phyloP scores from a whole-genome alignment of 2,113 vertebrate species.

The Hemicordylus capensis region DNA sequence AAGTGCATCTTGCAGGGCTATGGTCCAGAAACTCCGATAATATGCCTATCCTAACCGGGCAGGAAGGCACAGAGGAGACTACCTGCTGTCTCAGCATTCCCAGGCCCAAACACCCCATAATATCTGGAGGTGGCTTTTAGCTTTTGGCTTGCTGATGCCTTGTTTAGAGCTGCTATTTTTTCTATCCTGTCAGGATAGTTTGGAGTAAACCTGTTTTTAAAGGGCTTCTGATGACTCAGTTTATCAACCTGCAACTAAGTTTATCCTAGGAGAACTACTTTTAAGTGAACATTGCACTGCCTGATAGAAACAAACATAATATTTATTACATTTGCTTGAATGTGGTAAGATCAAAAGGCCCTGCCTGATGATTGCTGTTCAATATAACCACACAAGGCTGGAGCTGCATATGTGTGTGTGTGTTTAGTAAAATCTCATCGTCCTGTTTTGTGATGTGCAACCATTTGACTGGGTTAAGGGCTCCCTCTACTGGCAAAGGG shows the following conservation, averaged over 20 bases:
- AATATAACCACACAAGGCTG: neutral
- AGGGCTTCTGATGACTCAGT: neutral
- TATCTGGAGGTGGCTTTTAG: neutral
- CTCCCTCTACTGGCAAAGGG: constrained; percentile 12
- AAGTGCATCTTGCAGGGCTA: neutral
- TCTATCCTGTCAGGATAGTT: neutral
- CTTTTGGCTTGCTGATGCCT: neutral
- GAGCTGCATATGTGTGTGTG: neutral
- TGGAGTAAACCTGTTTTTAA: too few species aligned
- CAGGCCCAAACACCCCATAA: neutral
- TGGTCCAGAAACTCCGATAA: too few species aligned
- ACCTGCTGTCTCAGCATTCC: neutral
- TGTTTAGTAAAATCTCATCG: neutral
- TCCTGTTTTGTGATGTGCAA: too few species aligned
- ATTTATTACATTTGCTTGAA: neutral
- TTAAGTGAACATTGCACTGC: constrained; percentile 18
- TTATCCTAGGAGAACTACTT: neutral
- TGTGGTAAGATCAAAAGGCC: constrained; percentile 20
- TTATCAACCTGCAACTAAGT: neutral
- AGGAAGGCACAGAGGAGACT: neutral
- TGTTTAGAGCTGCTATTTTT: neutral
- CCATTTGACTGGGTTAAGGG: neutral
- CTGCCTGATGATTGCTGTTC: neutral
- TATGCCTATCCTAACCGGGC: neutral
- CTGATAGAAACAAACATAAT: constrained; percentile 17